Percentiles rank a stretch among this genome's conserved stretches.
Conservation (phyloP, 2,113 vertebrate genomes). For the Ginglymostoma cirratum region DNA sequence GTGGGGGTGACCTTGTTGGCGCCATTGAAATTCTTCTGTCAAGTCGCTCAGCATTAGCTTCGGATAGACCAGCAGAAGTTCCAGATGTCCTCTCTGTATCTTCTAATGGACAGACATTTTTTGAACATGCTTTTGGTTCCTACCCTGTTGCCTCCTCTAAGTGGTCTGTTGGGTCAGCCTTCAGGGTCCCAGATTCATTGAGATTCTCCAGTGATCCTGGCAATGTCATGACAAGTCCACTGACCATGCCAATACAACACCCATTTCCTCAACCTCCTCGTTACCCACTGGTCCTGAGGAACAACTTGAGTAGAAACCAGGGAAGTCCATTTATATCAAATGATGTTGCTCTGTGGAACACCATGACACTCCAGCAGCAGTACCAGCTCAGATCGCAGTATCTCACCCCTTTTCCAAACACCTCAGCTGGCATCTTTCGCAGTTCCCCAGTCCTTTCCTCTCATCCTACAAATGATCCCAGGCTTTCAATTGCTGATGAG, state of each 20-base stretch:
- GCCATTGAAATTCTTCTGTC: constrained; percentile 92
- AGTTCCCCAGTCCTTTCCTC: constrained; percentile 70
- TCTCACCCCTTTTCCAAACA: constrained; percentile 77
- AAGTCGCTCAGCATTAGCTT: constrained; percentile 62
- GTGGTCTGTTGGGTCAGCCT: constrained; percentile 94
- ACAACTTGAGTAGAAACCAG: constrained; percentile 79
- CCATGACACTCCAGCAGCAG: constrained; percentile 94
- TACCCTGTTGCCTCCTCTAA: constrained; percentile 84
- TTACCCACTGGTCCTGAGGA: constrained; percentile 87
- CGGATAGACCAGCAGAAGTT: constrained; percentile 59
- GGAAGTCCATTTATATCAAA: constrained; percentile 79
- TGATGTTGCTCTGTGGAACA: constrained; percentile 93
- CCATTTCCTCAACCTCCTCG: constrained; percentile 86
- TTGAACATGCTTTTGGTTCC: constrained; percentile 79
- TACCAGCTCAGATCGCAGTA: constrained; percentile 94
- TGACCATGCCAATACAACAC: constrained; percentile 77
- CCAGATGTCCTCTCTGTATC: constrained; percentile 72
- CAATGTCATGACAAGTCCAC: constrained; percentile 65
- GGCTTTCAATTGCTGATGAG: constrained; percentile 74
- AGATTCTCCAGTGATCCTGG: constrained; percentile 76
- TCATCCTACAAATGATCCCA: constrained; percentile 70
- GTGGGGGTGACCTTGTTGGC: constrained; percentile 86
- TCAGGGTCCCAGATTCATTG: constrained; percentile 84
- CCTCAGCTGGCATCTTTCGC: constrained; percentile 68
- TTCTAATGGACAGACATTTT: constrained; percentile 70